Conservation (phyloP, 2,113 vertebrate genomes). For the Calypte anna region DNA sequence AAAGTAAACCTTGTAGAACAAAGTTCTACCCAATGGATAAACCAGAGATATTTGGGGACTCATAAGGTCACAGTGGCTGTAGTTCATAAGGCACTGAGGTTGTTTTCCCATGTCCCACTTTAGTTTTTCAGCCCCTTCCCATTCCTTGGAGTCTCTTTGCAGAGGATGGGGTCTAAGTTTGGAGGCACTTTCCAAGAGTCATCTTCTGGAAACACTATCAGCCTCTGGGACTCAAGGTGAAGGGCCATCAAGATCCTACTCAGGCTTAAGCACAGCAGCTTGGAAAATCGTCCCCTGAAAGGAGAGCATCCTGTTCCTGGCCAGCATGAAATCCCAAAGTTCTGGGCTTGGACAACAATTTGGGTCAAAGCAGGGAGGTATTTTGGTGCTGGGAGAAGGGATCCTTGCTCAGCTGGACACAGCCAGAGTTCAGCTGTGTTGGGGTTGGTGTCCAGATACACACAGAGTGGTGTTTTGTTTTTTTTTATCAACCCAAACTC, state of each 20-base stretch:
- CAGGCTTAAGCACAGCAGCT: no score
- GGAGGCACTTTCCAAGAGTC: background rate
- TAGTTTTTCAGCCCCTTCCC: background rate
- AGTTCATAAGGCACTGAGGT: background rate
- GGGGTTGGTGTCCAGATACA: background rate
- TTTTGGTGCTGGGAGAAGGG: accelerated
- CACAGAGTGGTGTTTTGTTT: background rate
- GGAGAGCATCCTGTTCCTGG: background rate
- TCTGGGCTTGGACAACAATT: background rate
- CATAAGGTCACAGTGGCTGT: accelerated
- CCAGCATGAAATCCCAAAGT: background rate
- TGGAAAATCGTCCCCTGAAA: accelerated
- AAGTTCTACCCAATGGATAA: background rate
- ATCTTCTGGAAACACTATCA: background rate
- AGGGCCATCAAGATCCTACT: background rate
- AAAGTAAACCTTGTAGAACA: background rate
- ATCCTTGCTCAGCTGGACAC: background rate
- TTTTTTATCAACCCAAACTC: background rate
- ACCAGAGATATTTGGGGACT: background rate
- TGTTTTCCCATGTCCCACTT: background rate
- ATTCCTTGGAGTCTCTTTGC: background rate
- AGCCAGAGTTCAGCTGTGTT: no score
- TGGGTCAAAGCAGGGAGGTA: background rate
- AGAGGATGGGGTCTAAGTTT: background rate
- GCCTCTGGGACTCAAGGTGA: background rate